Evolutionary conservation across 2,113 vertebrate genomes (phyloP).

Genomic region (Sceloporus undulatus): DNA sequence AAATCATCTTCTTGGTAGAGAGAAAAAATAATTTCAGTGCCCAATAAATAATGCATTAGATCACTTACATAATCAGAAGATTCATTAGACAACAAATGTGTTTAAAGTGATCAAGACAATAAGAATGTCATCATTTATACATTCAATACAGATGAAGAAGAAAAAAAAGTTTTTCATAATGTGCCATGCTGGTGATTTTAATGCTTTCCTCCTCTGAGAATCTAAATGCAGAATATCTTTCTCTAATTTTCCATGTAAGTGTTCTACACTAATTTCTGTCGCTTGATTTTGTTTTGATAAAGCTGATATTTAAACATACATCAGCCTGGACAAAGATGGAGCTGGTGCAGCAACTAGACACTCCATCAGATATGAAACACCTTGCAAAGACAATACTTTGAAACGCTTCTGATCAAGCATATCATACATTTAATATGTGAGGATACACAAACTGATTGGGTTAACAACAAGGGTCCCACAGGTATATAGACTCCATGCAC

Average conservation of each 20-base stretch:
- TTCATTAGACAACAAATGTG: constrained; percentile 19
- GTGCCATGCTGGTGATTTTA: neutral
- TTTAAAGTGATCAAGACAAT: neutral
- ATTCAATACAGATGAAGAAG: neutral
- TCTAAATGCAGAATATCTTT: neutral
- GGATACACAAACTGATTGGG: no score
- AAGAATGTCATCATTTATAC: neutral
- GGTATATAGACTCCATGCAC: no score
- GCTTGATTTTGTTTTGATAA: neutral
- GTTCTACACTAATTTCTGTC: neutral
- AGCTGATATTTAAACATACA: neutral
- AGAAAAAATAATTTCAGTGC: constrained; percentile 39
- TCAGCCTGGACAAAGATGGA: no score
- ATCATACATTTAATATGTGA: no score
- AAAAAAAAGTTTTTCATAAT: neutral
- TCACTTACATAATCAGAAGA: constrained; percentile 33
- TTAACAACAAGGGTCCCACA: no score
- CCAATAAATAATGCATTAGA: constrained; percentile 31
- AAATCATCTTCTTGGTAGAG: neutral
- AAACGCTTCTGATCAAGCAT: no score
- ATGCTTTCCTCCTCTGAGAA: neutral
- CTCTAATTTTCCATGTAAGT: neutral
- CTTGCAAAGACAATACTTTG: neutral
- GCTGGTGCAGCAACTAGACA: no score
- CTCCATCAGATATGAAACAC: no score